Percentiles rank a stretch among this genome's conserved stretches.
Conservation (phyloP, 1,140 invertebrate genomes). For the Drosophila lini region DNA sequence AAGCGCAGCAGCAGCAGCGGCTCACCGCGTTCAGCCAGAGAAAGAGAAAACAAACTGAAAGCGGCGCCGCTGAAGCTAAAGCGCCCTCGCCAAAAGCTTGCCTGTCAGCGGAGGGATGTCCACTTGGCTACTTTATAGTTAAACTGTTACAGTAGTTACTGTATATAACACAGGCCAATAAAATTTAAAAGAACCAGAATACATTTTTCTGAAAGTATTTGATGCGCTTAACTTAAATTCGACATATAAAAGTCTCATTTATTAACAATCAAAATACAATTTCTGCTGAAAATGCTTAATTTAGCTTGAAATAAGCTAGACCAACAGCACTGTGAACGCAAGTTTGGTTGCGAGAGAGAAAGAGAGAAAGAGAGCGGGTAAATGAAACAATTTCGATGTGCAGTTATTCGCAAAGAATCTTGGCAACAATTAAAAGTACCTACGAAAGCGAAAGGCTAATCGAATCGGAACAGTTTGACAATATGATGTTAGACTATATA, state of each 20-base stretch:
- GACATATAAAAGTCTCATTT: too few species aligned
- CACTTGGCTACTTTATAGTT: slow-evolving; percentile 3
- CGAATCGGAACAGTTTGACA: not conserved
- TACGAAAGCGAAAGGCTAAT: slow-evolving; percentile 8
- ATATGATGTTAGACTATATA: not conserved
- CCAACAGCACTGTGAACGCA: not conserved
- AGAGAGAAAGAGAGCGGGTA: not conserved
- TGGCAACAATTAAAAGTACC: slow-evolving; percentile 19
- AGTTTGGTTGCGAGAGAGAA: slow-evolving; percentile 2
- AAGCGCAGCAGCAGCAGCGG: slow-evolving; percentile 35
- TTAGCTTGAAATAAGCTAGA: too few species aligned
- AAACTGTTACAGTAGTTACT: too few species aligned
- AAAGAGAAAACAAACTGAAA: slow-evolving; percentile 51
- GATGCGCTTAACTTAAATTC: too few species aligned
- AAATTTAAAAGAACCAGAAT: too few species aligned
- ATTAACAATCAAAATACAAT: too few species aligned
- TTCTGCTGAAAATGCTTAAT: too few species aligned
- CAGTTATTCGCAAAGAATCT: slow-evolving; percentile 33
- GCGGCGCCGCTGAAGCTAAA: slow-evolving; percentile 39
- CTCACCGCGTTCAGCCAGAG: slow-evolving; percentile 56
- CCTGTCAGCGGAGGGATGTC: slow-evolving; percentile 13
- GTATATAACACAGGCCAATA: too few species aligned
- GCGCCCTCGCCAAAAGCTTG: slow-evolving; percentile 36
- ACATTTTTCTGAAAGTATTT: too few species aligned
- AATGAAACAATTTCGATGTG: slow-evolving; percentile 8